Evolutionary conservation across 2,888 invertebrate species (phyloP), one percentile per base, ranked within the genome.

Genomic region (Luperina testacea): DNA sequence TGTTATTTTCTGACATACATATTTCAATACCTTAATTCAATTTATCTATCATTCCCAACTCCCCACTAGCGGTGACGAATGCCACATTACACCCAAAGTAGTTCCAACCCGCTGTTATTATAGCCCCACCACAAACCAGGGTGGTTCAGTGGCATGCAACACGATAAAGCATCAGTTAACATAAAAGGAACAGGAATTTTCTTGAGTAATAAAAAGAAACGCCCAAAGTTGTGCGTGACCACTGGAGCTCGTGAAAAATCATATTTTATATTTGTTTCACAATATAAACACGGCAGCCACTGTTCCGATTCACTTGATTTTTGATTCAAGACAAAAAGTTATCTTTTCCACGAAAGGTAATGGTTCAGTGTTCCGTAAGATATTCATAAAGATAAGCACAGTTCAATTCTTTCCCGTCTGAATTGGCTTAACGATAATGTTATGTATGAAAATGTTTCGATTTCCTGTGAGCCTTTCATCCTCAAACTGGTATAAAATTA

Each of bases 131-230:
- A 90, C 91, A 85, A 83, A 91, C 90, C 86, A 90, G 90, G 91
- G 93, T 79, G 71, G 84, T 91, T 94, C 93, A 91, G 91, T 92
- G 91, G 94, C 95, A 95, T 95, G 95, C 94, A 94, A 94, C 93
- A 94, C 95, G 94, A 94, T 94, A 95, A 95, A 94, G 90, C 91
- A 91, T 92, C 92, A 92, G 94, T 94, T 94, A 93, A 94, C 94
- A 94, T 95, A 94, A 95, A 95, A 94, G 93, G 92, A 94, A 92
- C 93, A 94, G 90, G 91, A 92, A 93, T 93, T 95, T 91, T 92
- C 94, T 93, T 92, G 89, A 92, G 91, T 92, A 94, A 94, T 94
- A 94, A 94, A 94, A 94, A 93, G 93, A 92, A 94, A 93, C 92
- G 92, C 92, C 92, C 90, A 90, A 90, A 92, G 90, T 89, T 87